A percentile compares a stretch with the other conserved stretches of the same genome.
phyloP scores from a whole-genome alignment of 2,113 vertebrate genomes.

The Myrmophylax atrothorax region DNA sequence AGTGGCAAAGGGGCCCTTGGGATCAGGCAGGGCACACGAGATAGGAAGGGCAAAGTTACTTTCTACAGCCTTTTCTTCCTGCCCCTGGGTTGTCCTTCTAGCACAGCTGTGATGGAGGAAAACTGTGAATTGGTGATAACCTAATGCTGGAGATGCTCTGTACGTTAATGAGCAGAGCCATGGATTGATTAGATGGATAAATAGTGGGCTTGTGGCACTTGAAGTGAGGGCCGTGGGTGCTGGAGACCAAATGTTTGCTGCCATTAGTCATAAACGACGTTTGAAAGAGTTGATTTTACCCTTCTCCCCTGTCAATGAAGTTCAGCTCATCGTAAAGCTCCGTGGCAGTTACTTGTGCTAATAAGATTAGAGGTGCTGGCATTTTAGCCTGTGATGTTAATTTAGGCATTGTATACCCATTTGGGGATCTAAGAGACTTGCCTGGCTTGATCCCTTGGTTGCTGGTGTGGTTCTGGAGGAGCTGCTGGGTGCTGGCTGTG shows the following conservation, averaged over 20 bases:
- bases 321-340: background rate
- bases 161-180: background rate
- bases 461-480: background rate
- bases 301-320: rapidly evolving
- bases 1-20: background rate
- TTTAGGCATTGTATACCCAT: background rate
- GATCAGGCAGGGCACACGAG: background rate
- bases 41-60: background rate
- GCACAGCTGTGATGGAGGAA: background rate
- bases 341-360: background rate
- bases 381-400: background rate
- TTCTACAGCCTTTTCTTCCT: background rate
- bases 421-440: background rate
- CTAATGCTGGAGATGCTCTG: background rate
- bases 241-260: background rate
- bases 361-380: background rate
- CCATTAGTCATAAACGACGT: background rate
- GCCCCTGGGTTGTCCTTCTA: background rate
- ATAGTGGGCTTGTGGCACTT: background rate
- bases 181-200: background rate
- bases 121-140: background rate
- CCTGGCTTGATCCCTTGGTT: background rate
- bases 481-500: background rate
- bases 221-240: background rate
- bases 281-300: background rate